Evolutionary conservation across 2,113 vertebrate species (phyloP), one percentile per base, ranked within the genome.

Genomic region (Neodon shergylaensis): DNA sequence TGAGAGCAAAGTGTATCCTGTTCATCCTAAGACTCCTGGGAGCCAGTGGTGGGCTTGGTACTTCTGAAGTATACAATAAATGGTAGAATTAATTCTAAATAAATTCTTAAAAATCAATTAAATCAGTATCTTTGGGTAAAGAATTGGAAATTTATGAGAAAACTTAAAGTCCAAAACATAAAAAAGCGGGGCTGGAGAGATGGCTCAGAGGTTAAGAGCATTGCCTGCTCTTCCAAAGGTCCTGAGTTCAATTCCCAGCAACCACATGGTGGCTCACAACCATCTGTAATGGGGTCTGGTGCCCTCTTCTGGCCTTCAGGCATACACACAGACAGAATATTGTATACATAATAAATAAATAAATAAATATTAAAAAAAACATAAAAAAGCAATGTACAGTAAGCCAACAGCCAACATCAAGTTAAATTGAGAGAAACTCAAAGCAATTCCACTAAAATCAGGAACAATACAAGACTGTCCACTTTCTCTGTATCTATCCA

Each of bases 61-160:
- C 6, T 89, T 88, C 22, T 7, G 58, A 93, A 22, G 3, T 90
- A 10, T 33, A 70, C 14, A 39, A 65, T 33, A 81, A 21, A 2
- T 61, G n/a, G 6, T 39, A 73, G 36, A 88, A 93, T 96, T 96
- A 68, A 81, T 91, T 92, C 52, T 95, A 93, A 96, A 84, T 84
- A 13, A 68, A 92, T 87, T 81, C 66, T 42, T 33, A 92, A 61
- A 88, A 97, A 81, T 85, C 78, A 85, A 58, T 36, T 36, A 31
- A 94, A 97, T 81, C 61, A 91, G 61, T 74, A 88, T 89, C 54
- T 87, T 97, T 49, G 86, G 94, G 91, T 93, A 49, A 92, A 95
- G 72, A 63, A 92, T 81, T 96, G 91, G 70, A 88, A 94, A 93
- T 82, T 93, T 39, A 76, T 44, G 33, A 89, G 87, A 33, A 90